phyloP scores from a whole-genome alignment of 2,888 invertebrate species.

The Patella ulyssiponensis region DNA sequence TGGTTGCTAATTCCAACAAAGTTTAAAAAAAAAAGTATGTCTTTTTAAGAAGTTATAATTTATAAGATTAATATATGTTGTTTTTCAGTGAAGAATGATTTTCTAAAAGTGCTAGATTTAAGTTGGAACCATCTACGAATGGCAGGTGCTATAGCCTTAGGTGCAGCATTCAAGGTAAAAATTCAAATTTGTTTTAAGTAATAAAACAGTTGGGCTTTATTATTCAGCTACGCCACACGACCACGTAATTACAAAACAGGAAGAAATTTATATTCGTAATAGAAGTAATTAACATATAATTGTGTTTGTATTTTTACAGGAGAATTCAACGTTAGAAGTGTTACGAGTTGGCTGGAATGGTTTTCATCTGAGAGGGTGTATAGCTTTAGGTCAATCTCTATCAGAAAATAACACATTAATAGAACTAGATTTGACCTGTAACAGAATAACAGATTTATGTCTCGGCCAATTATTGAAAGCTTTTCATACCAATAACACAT shows the following conservation, averaged over 20 bases:
- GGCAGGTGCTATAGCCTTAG: constrained; percentile 57
- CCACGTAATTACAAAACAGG: too few relatives aligned
- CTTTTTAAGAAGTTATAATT: too few relatives aligned
- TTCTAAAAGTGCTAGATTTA: constrained; percentile 52
- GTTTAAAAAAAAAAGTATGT: too few relatives aligned
- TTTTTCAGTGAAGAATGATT: constrained; percentile 50
- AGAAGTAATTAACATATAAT: too few relatives aligned
- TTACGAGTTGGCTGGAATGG: constrained; percentile 64
- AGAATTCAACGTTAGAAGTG: constrained; percentile 51
- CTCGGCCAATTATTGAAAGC: constrained; percentile 54
- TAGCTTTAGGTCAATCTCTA: constrained; percentile 48
- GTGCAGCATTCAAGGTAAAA: constrained; percentile 49
- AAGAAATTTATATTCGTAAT: too few relatives aligned
- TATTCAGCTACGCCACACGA: too few relatives aligned
- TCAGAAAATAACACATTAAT: constrained; percentile 48
- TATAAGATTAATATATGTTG: background rate
- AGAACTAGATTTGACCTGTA: constrained; percentile 61
- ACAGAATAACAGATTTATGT: constrained; percentile 54
- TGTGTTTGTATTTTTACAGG: constrained; percentile 34
- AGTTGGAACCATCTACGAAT: constrained; percentile 65
- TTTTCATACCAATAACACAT: constrained; percentile 51
- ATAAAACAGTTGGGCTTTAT: too few relatives aligned
- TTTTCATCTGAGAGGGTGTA: constrained; percentile 53
- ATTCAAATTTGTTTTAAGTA: too few relatives aligned
- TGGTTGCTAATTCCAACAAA: too few relatives aligned